Base-by-base conservation (phyloP, 2,113 vertebrate genomes). In the Zeus faber region DNA sequence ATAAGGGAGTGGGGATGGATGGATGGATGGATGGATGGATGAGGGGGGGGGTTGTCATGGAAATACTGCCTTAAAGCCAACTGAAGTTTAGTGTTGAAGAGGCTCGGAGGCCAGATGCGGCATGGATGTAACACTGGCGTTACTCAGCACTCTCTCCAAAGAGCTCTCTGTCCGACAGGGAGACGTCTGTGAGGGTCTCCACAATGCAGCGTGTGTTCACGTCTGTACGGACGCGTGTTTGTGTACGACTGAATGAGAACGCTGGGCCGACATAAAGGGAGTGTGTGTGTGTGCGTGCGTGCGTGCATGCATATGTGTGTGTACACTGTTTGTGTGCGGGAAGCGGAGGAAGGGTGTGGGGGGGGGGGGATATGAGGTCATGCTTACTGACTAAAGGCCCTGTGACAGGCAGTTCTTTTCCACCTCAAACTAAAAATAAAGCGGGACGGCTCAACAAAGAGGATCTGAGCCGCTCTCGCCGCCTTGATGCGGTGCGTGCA, bases 71-170 rank as follows among this genome's bases (percentile, higher is more conserved):
- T 79, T 53, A 63, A 29, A 64, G 33, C 26, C 10, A 18, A 31
- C 29, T 54, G 67, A 56, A 66, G 63, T 33, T 73, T 63, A 55
- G 57, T 55, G 66, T 64, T 70, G 56, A 54, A 56, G 78, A 49
- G 41, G 63, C 39, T 65, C 76, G 60, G 44, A 66, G 44, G 25
- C 50, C 73, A 80, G 56, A 77, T 80, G 74, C 59, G 67, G 62
- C 66, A 25, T 58, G 54, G 31, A 60, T 49, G 48, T 55, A 82
- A 84, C 83, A 76, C 70, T 77, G 54, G 57, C 47, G 77, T 80
- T 77, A 79, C 65, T 82, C 77, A 82, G 71, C 77, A 70, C 66
- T 65, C 43, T 63, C 52, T 76, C 55, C 67, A 76, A 74, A 75
- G 68, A 59, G 1, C 54, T 22, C 67, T 74, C 62, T 73, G 77